A percentile compares a stretch with the other conserved stretches of the same genome.
These are phyloP conservation scores for Zeuzera pyrina DNA, from an alignment of 2,888 invertebrate genomes.

Conservation along the genomic window DNA sequence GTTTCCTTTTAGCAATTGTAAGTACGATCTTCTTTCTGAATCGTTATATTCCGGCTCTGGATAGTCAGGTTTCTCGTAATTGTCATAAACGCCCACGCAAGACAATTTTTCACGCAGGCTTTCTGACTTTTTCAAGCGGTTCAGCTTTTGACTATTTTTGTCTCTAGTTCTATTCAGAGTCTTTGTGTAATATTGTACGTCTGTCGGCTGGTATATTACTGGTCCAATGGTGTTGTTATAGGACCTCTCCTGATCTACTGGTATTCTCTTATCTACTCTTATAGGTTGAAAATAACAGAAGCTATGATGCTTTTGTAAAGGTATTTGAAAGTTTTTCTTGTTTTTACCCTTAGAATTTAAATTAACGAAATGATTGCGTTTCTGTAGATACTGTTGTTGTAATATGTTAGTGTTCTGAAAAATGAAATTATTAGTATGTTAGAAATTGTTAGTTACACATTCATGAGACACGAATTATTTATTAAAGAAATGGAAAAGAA, in stretches of 20 bases:
- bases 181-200: conserved; percentile 60
- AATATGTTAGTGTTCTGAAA: conserved; percentile 76
- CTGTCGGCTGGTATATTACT: conserved; percentile 57
- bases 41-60: conserved; percentile 61
- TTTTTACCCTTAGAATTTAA: conserved; percentile 62
- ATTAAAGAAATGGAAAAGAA: conserved; percentile 17
- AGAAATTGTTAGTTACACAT: conserved; percentile 23
- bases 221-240: conserved; percentile 65
- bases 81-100: conserved; percentile 64
- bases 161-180: conserved; percentile 64
- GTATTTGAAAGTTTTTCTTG: conserved; percentile 77
- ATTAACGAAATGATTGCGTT: conserved; percentile 70
- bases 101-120: conserved; percentile 64
- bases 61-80: conserved; percentile 62
- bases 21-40: conserved; percentile 56
- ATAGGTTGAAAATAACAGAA: conserved; percentile 79
- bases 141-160: conserved; percentile 58
- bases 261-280: conserved; percentile 72
- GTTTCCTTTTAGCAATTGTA: conserved; percentile 61
- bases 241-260: conserved; percentile 56
- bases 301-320: conserved; percentile 77
- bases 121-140: conserved; percentile 65
- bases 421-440: conserved; percentile 42
- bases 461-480: background rate
- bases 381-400: conserved; percentile 73